A percentile compares a stretch with the other conserved stretches of the same genome.
These are phyloP conservation scores for Aurelia sp. DNA, from an alignment of 30 jellyfish, hydroid and myxozoan genomes.

Conservation along the genomic window DNA sequence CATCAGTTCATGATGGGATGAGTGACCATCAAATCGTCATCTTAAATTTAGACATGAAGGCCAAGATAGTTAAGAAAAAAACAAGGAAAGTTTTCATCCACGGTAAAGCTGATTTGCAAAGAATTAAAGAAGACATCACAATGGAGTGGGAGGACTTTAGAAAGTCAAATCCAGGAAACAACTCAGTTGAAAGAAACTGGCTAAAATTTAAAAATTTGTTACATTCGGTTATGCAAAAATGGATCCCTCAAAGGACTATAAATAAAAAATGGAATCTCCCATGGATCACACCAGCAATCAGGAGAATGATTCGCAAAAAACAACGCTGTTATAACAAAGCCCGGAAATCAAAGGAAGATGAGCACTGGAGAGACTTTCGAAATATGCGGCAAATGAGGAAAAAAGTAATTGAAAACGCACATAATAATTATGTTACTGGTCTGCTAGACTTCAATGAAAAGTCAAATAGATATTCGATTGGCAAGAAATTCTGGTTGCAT, in stretches of 20 bases:
- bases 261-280: conserved; percentile 45
- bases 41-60: conserved; percentile 43
- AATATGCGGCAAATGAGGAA: conserved; percentile 35
- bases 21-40: conserved; percentile 31
- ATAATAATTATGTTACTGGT: conserved; percentile 5
- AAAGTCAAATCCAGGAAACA: conserved; percentile 48
- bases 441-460: neutral
- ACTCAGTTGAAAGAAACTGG: conserved; percentile 53
- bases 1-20: conserved; percentile 48
- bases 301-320: conserved; percentile 23
- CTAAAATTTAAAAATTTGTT: conserved; percentile 24
- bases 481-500: neutral
- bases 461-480: neutral
- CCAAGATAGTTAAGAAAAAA: conserved; percentile 42
- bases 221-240: conserved; percentile 35
- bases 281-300: conserved; percentile 38
- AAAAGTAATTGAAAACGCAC: conserved; percentile 32
- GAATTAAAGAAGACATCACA: conserved; percentile 25
- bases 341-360: conserved; percentile 19
- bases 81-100: conserved; percentile 39
- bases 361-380: conserved; percentile 18
- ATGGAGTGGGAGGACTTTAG: conserved; percentile 40
- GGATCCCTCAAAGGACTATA: conserved; percentile 56
- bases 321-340: conserved; percentile 33
- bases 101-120: conserved; percentile 39